Evolutionary conservation across 2,888 invertebrate genomes (phyloP).

Genomic region (Parelbella ahira): DNA sequence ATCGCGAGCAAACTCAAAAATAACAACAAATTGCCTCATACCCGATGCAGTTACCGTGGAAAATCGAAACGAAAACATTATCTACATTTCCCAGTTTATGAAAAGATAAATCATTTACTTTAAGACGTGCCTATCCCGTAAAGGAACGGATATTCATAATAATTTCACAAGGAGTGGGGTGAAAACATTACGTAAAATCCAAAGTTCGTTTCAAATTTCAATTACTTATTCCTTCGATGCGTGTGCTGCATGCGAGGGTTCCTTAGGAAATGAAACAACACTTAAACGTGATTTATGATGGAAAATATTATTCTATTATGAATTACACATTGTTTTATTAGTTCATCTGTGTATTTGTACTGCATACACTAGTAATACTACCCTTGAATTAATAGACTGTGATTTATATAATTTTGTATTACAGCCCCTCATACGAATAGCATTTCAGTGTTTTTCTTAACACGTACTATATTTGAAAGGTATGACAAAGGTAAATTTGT

Average conservation of each 20-base stretch:
- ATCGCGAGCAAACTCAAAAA: too few species aligned
- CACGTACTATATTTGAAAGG: too few species aligned
- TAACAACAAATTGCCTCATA: too few species aligned
- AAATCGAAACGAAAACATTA: slow-evolving; percentile 15
- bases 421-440: too few species aligned
- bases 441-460: too few species aligned
- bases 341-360: slow-evolving; percentile 47
- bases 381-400: slow-evolving; percentile 43
- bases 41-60: background rate
- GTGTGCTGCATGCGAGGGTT: slow-evolving; percentile 66
- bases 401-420: slow-evolving; percentile 38
- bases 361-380: slow-evolving; percentile 55
- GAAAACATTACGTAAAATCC: slow-evolving; percentile 72
- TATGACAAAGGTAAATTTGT: too few species aligned
- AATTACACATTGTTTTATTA: slow-evolving; percentile 74
- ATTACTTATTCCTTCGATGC: slow-evolving; percentile 78
- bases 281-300: slow-evolving; percentile 75
- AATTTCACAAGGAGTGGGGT: slow-evolving; percentile 66
- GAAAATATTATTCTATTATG: slow-evolving; percentile 72
- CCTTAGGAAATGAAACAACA: slow-evolving; percentile 78
- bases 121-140: slow-evolving; percentile 48
- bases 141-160: slow-evolving; percentile 71
- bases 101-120: slow-evolving; percentile 46
- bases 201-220: slow-evolving; percentile 78
- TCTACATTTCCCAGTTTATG: slow-evolving; percentile 22